Evolutionary conservation across 2,797 vertebrate species (phyloP), one percentile per base, ranked within the genome.

Genomic region (Acomys russatus): DNA sequence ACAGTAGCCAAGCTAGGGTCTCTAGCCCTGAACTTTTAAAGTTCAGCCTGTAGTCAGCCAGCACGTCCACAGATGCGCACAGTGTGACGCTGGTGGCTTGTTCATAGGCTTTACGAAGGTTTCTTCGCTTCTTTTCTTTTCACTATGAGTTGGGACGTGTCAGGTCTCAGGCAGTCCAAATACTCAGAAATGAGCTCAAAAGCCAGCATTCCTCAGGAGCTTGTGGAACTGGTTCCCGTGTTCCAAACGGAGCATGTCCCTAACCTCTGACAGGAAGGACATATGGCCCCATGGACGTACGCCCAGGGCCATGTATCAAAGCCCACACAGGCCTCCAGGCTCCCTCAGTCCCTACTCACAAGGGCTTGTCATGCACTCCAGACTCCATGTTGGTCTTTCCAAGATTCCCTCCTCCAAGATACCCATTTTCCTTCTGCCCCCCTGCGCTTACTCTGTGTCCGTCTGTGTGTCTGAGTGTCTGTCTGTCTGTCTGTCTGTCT

Each of bases 21-120:
- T 96, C 82, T 95, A 23, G 80, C 12, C 4, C 90, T 87, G 18
- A 23, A 51, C 30, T 66, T 63, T 76, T 64, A 49, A 49, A 14
- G 14, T 84, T 79, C 51, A 79, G n/a, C 18, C 17, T 12, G n/a
- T 3, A 73, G 74, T 86, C 76, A 76, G 6, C 44, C 22, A 28
- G n/a, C 12, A 28, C 20, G 49, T n/a, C 44, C 80, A 25, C 7
- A 82, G 66, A 78, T 74, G 73, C 2, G 64, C 1, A 10, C 30
- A 85, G 14, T 77, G 1, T 51, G 44, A 54, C 17, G 11, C 22
- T 22, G 71, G 25, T 64, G 30, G 28, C 93, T 93, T 49, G 71
- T 8, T 5, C 54, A 78, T 15, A 79, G 30, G 6, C 6, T 64
- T 84, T 86, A 6, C 30, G 18, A 82, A 44, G 33, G 25, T 61